These are phyloP conservation scores for Eupithecia subumbrata DNA, from an alignment of 2,888 invertebrate species.

Conservation along the genomic window DNA sequence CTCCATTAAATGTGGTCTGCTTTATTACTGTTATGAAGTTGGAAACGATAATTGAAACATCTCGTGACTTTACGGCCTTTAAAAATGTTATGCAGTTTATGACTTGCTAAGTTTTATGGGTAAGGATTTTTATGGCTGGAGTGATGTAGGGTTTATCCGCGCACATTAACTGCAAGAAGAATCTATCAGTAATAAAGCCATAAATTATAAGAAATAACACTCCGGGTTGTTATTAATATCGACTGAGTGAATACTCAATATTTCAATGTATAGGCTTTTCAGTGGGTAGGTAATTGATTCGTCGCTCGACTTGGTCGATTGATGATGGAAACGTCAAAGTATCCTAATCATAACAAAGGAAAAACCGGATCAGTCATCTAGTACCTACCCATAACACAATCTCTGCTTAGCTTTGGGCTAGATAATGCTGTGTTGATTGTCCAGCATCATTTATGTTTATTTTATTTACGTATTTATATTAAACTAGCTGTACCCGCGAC, in stretches of 20 bases:
- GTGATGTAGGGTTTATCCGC: constrained; percentile 31
- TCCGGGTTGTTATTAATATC: background rate
- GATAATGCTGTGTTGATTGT: too few relatives aligned
- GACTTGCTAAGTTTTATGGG: constrained; percentile 63
- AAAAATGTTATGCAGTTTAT: constrained; percentile 58
- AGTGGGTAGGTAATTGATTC: background rate
- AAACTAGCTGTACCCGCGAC: too few relatives aligned
- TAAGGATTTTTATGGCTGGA: constrained; percentile 36
- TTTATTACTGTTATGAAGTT: constrained; percentile 52
- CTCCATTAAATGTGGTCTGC: constrained; percentile 52
- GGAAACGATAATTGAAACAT: constrained; percentile 51
- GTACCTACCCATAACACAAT: too few relatives aligned
- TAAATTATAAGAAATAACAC: background rate
- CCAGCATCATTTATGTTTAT: too few relatives aligned
- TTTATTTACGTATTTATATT: too few relatives aligned
- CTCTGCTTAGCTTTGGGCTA: too few relatives aligned
- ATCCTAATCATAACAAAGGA: background rate
- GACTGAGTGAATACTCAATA: background rate
- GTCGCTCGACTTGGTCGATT: background rate
- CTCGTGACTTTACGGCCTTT: constrained; percentile 48
- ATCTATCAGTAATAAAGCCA: constrained; percentile 2
- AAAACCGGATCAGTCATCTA: too few relatives aligned
- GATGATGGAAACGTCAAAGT: background rate
- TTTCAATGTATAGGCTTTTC: background rate
- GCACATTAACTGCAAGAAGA: constrained; percentile 14